Base-by-base conservation (phyloP, 1,140 invertebrate species). In the Zaprionus gabonicus region DNA sequence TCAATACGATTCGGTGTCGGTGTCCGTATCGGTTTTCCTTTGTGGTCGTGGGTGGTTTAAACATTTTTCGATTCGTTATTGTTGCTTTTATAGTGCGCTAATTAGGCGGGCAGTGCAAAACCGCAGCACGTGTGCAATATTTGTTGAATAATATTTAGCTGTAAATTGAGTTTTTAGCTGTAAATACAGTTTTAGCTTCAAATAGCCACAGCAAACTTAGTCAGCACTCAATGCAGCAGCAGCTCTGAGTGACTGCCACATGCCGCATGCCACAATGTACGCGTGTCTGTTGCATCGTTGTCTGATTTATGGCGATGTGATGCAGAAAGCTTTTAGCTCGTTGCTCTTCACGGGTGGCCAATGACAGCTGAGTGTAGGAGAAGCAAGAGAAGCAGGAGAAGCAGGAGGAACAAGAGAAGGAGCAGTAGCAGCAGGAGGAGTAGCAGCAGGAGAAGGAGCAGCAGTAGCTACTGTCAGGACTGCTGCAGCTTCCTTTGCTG, bases 251-350 rank as follows among this genome's bases (percentile, higher is more conserved):
- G 25, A 20, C 46, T 10, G 17, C 15, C 44, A 46, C 44, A 46
- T 20, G 17, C 17, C 44, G n/a, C 44, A 20, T 20, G 9, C 31
- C 31, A 34, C 31, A 34, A 10, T 10, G 20, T 20, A 51, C 17
- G 46, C 46, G 41, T 9, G 13, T 15, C 38, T n/a, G 20, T 20
- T 51, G 46, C 46, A 51, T 25, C 46, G 20, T 51, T 68, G 6
- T 23, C 59, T 78, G 71, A 75, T 78, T 78, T 78, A 70, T 78
- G 65, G 49, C 15, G 49, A 41, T 53, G 41, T 46, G 82, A 51
- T 51, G 58, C 71, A 81, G 65, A 87, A 46, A 76, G 83, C 82
- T 82, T 79, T 85, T 80, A 87, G 71, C 62, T 55, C 13, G 13
- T 10, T n/a, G 3, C 60, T 38, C 36, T 17, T 2, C 3, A n/a